Evolutionary conservation across 2,888 invertebrate genomes (phyloP).

Genomic region (Tenthredo livida): DNA sequence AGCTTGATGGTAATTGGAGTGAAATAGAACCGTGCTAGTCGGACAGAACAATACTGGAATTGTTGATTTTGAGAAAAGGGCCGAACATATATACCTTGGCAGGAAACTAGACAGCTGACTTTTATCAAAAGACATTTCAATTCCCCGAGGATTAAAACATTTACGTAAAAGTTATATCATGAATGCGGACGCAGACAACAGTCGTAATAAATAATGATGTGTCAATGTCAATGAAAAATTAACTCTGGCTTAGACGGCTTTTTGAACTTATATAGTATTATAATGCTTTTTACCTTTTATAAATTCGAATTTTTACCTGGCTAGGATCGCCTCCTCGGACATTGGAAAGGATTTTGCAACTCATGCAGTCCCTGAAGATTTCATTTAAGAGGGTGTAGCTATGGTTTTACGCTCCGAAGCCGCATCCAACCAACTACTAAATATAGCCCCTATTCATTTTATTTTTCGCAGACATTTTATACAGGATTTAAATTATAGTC

Average conservation of each 20-base stretch:
- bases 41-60: not conserved
- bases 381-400: conserved; percentile 31
- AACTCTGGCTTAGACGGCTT: conserved; percentile 57
- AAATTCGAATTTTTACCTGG: conserved; percentile 62
- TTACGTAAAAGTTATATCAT: conserved; percentile 70
- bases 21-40: not conserved
- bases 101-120: conserved; percentile 37
- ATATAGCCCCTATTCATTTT: not conserved
- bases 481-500: not conserved
- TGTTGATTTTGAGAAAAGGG: not conserved
- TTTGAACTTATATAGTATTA: conserved; percentile 54
- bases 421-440: conserved; percentile 13
- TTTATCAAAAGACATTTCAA: conserved; percentile 65
- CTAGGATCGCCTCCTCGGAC: conserved; percentile 49
- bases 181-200: conserved; percentile 44
- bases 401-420: conserved; percentile 20
- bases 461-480: not conserved
- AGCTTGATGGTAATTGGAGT: not conserved
- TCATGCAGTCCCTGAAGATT: conserved; percentile 62
- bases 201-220: conserved; percentile 56
- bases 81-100: not conserved
- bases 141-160: conserved; percentile 71
- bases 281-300: conserved; percentile 55
- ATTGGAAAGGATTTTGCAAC: conserved; percentile 64
- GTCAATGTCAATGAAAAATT: conserved; percentile 71